These are phyloP conservation scores for Sisyra terminalis DNA, from an alignment of 2,888 invertebrate genomes.

Conservation along the genomic window DNA sequence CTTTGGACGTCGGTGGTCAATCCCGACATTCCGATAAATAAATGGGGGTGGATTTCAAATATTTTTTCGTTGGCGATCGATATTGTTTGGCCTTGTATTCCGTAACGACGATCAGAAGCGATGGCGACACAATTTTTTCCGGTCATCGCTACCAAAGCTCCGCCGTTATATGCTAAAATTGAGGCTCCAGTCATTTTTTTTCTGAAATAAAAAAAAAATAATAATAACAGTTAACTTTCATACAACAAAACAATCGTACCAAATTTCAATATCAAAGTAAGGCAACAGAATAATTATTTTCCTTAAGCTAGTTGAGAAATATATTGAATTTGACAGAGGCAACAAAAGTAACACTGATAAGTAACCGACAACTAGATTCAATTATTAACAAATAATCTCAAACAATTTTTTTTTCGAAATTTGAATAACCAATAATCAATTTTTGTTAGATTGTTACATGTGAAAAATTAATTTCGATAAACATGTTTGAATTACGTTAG, in stretches of 20 bases:
- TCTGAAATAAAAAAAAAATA: background rate
- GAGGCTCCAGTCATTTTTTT: slow-evolving; percentile 28
- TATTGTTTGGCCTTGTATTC: slow-evolving; percentile 87
- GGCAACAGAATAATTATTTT: too few species aligned
- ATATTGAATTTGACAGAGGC: too few species aligned
- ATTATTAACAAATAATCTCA: too few species aligned
- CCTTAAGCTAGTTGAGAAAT: too few species aligned
- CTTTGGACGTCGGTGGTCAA: slow-evolving; percentile 93
- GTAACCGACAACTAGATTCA: too few species aligned
- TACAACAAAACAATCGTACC: background rate
- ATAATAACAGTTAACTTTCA: background rate
- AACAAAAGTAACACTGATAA: too few species aligned
- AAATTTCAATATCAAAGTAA: too few species aligned
- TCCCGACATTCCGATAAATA: slow-evolving; percentile 87
- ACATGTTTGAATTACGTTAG: too few species aligned
- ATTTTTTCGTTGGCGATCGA: slow-evolving; percentile 86
- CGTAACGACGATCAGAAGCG: slow-evolving; percentile 86
- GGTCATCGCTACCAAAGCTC: slow-evolving; percentile 93
- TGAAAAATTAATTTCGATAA: too few species aligned
- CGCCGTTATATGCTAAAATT: slow-evolving; percentile 80
- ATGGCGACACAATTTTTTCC: slow-evolving; percentile 97
- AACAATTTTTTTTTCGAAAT: too few species aligned
- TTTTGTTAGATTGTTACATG: too few species aligned
- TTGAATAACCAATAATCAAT: too few species aligned
- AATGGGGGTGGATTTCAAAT: slow-evolving; percentile 81